Percentiles rank a stretch among this genome's conserved stretches.
Evolutionary conservation across 2,888 invertebrate genomes (phyloP).

Genomic region (Noctua comes): DNA sequence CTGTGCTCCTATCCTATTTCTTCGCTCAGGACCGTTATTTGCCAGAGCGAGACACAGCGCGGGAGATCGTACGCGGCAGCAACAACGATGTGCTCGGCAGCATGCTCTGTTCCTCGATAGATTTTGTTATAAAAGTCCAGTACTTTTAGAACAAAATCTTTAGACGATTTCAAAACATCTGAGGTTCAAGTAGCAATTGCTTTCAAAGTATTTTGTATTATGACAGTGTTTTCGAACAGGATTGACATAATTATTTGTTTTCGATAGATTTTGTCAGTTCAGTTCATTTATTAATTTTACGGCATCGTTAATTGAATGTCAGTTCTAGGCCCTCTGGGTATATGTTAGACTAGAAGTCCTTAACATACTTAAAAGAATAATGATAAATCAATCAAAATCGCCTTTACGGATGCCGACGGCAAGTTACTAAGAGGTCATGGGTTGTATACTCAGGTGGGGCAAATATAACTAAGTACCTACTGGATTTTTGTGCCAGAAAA

Average conservation of each 20-base stretch:
- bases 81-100: too few relatives aligned
- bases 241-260: too few relatives aligned
- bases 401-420: neutral
- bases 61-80: too few relatives aligned
- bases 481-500: neutral
- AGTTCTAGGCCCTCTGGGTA: neutral
- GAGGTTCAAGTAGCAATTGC: too few relatives aligned
- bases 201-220: too few relatives aligned
- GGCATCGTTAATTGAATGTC: neutral
- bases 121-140: too few relatives aligned
- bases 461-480: neutral
- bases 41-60: too few relatives aligned
- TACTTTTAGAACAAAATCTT: too few relatives aligned
- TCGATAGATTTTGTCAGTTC: neutral
- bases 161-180: too few relatives aligned
- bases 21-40: neutral
- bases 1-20: neutral
- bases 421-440: neutral
- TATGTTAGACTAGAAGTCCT: slow-evolving; percentile 12
- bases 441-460: neutral
- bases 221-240: too few relatives aligned
- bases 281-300: neutral
- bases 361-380: slow-evolving; percentile 23
- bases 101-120: too few relatives aligned
- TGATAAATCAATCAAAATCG: slow-evolving; percentile 31